These are phyloP conservation scores for Brachyhypopomus occidentalis DNA, from an alignment of 2,113 vertebrate species.

Conservation along the genomic window DNA sequence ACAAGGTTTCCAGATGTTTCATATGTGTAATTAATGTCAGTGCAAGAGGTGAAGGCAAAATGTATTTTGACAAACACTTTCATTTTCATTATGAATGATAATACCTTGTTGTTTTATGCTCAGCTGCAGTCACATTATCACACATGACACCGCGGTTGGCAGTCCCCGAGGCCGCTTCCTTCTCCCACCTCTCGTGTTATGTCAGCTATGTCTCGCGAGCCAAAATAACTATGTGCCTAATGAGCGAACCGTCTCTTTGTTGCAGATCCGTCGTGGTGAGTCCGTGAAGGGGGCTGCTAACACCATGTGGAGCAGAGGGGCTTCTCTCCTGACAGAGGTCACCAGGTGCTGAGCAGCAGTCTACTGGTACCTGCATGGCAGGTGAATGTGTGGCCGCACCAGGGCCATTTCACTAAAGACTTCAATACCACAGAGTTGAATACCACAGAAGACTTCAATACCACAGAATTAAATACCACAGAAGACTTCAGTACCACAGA, in stretches of 20 bases:
- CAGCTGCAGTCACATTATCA: conserved; percentile 28
- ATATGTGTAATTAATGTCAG: conserved; percentile 2
- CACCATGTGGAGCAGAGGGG: conserved; percentile 51
- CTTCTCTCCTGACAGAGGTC: conserved; percentile 51
- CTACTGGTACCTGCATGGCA: conserved; percentile 37
- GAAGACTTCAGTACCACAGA: neutral
- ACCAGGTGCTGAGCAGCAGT: conserved; percentile 43
- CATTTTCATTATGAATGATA: conserved; percentile 29
- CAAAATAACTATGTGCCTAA: conserved; percentile 47
- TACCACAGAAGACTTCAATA: too few species aligned
- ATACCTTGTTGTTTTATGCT: conserved; percentile 31
- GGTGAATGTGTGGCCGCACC: conserved; percentile 59
- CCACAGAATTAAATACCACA: too few species aligned
- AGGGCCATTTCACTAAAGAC: conserved; percentile 3
- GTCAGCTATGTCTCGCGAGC: conserved; percentile 26
- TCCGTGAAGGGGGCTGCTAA: conserved; percentile 37
- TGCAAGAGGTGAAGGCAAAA: conserved; percentile 3
- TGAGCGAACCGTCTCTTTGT: conserved; percentile 33
- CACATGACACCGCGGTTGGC: conserved; percentile 29
- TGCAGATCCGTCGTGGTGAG: conserved; percentile 35
- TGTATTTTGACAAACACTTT: neutral
- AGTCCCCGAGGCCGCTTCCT: neutral
- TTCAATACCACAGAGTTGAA: neutral
- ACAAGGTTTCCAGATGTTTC: neutral
- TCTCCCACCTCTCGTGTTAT: conserved; percentile 18